phyloP scores from a whole-genome alignment of 2,113 vertebrate genomes.

The Pitta sordida region DNA sequence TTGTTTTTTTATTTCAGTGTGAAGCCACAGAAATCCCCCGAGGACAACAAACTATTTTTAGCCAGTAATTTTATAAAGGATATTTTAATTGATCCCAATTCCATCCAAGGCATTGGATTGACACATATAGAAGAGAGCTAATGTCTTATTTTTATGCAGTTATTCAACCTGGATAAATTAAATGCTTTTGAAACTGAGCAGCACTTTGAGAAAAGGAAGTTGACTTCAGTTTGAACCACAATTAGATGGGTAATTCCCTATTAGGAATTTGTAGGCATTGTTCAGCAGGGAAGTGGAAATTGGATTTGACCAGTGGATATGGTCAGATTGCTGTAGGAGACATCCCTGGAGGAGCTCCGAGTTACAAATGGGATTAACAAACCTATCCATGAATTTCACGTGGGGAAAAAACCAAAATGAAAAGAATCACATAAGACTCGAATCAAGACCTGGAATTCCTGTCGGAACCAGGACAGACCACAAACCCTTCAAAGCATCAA shows the following conservation, averaged over 20 bases:
- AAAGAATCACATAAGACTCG: neutral
- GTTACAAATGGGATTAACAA: neutral
- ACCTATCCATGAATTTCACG: rapidly evolving
- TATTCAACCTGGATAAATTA: neutral
- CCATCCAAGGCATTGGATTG: neutral
- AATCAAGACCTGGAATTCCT: neutral
- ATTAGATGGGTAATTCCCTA: neutral
- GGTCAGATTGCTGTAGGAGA: neutral
- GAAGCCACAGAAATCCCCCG: neutral
- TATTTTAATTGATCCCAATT: neutral
- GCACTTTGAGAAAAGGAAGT: neutral
- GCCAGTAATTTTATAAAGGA: neutral
- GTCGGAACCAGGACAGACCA: neutral
- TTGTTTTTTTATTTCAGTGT: neutral
- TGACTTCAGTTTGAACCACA: neutral
- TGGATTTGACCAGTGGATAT: neutral
- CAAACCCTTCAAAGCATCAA: neutral
- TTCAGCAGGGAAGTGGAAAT: neutral
- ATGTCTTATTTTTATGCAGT: neutral
- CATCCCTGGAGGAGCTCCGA: neutral
- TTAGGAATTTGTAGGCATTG: neutral
- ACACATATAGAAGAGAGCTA: neutral
- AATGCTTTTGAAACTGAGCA: neutral
- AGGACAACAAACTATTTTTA: neutral
- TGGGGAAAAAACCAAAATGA: rapidly evolving